These are phyloP conservation scores for Cheilosia vernalis DNA, from an alignment of 2,888 invertebrate genomes.

Conservation along the genomic window DNA sequence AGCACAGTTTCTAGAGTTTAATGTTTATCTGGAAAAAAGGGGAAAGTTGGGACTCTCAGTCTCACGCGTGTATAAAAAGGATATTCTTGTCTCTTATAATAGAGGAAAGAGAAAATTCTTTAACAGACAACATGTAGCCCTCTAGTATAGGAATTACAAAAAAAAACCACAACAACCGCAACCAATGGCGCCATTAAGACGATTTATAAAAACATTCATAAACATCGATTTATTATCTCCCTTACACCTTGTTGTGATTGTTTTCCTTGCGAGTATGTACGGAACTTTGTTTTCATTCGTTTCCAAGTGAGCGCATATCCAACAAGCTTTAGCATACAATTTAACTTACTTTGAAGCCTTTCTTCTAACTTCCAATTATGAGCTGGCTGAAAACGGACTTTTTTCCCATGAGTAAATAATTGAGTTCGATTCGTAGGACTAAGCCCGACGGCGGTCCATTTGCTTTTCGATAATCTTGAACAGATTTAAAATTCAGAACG, in stretches of 20 bases:
- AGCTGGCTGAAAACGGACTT: too few species aligned
- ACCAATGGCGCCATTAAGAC: conserved; percentile 64
- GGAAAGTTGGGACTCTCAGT: conserved; percentile 17
- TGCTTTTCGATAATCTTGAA: too few species aligned
- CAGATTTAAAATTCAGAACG: too few species aligned
- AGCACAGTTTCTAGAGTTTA: conserved; percentile 32
- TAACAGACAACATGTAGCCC: conserved; percentile 29
- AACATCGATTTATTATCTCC: conserved; percentile 64
- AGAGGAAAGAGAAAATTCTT: conserved; percentile 36
- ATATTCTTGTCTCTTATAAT: conserved; percentile 28
- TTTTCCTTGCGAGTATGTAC: neutral
- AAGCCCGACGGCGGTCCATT: too few species aligned
- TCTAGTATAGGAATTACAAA: conserved; percentile 10
- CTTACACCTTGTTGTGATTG: conserved; percentile 44
- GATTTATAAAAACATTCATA: conserved; percentile 48
- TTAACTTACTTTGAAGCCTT: too few species aligned
- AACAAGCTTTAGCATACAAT: too few species aligned
- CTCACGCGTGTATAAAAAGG: conserved; percentile 29
- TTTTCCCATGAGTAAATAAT: too few species aligned
- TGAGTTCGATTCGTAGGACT: too few species aligned
- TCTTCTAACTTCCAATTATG: too few species aligned
- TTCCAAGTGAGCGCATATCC: conserved; percentile 11
- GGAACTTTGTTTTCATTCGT: conserved; percentile 3
- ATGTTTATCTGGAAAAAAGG: conserved; percentile 39
- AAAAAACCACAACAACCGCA: conserved; percentile 37